Evolutionary conservation across 2,888 invertebrate species (phyloP).

Genomic region (Ethmia dodecea): DNA sequence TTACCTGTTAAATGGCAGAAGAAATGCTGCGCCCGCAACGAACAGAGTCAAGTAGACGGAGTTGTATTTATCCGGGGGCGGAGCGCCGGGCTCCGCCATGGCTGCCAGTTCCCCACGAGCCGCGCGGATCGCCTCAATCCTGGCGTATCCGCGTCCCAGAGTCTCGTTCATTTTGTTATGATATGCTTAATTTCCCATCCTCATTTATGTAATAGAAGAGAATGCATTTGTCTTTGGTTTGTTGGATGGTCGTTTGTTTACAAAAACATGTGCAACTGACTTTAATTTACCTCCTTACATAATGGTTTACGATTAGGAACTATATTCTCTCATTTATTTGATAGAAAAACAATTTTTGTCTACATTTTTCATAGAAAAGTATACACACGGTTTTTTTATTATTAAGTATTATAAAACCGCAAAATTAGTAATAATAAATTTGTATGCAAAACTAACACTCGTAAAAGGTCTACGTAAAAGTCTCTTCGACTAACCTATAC

Average conservation of each 20-base stretch:
- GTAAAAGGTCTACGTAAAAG: too few species aligned
- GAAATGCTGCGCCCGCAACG: slow-evolving; percentile 92
- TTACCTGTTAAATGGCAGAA: slow-evolving; percentile 94
- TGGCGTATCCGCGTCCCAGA: slow-evolving; percentile 81
- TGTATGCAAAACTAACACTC: too few species aligned
- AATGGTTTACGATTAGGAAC: neutral
- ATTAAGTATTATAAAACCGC: too few species aligned
- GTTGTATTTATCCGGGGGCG: slow-evolving; percentile 84
- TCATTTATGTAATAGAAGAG: slow-evolving; percentile 8
- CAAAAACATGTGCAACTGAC: too few species aligned
- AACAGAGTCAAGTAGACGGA: slow-evolving; percentile 86
- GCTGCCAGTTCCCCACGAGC: slow-evolving; percentile 65
- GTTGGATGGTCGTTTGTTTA: too few species aligned
- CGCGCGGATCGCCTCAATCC: slow-evolving; percentile 76
- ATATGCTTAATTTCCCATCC: slow-evolving; percentile 11
- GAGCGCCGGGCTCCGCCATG: slow-evolving; percentile 72
- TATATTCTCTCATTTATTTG: neutral
- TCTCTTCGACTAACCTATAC: too few species aligned
- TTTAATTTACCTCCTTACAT: too few species aligned
- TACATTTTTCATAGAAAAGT: too few species aligned
- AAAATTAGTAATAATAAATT: too few species aligned
- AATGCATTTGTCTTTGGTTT: too few species aligned
- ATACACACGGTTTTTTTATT: too few species aligned
- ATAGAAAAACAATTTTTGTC: neutral
- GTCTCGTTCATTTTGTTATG: slow-evolving; percentile 78